Evolutionary conservation across 2,888 invertebrate genomes (phyloP), one percentile per base, ranked within the genome.

Genomic region (Leucania comma): DNA sequence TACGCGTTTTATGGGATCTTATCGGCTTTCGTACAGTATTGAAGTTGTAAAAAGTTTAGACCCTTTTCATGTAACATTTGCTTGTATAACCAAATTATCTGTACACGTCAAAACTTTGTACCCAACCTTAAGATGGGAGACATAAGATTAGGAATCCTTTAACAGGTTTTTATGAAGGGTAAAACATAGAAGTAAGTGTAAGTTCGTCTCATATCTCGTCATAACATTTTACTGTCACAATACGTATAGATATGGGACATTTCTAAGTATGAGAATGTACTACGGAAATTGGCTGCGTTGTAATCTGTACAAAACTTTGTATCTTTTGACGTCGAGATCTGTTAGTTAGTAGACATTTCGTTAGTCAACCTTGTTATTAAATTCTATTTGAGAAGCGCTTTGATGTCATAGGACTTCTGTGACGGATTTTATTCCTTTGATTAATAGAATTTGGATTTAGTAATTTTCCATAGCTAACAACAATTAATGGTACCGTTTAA

Each of bases 1-100:
- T 90, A 86, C 85, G 82, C 84, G 88, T 90, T 91, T 91, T 91
- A 92, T 90, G 84, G 87, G 89, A 91, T 92, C 93, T 93, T 94
- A 92, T 94, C 93, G 91, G 91, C 91, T 92, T 92, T 91, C 91
- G 81, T 89, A 89, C 89, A 91, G 91, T 91, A 91, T 93, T 91
- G 90, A 90, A 92, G 93, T 93, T 93, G 93, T 94, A 93, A 94
- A 94, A 94, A 93, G 92, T 94, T 93, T 91, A 91, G 90, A 90
- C 91, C 89, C 89, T 88, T 91, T 89, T 88, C 87, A 88, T 90
- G 90, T 91, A 87, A 91, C 91, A 92, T 93, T 93, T 93, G 90
- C 90, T 87, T 88, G 83, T 83, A 78, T 83, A 80, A 78, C 84
- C 90, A 84, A 88, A 84, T 71, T 84, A 83, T 78, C 32, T 61